phyloP scores from a whole-genome alignment of 1,140 invertebrate genomes.

The Drosophila bipectinata region DNA sequence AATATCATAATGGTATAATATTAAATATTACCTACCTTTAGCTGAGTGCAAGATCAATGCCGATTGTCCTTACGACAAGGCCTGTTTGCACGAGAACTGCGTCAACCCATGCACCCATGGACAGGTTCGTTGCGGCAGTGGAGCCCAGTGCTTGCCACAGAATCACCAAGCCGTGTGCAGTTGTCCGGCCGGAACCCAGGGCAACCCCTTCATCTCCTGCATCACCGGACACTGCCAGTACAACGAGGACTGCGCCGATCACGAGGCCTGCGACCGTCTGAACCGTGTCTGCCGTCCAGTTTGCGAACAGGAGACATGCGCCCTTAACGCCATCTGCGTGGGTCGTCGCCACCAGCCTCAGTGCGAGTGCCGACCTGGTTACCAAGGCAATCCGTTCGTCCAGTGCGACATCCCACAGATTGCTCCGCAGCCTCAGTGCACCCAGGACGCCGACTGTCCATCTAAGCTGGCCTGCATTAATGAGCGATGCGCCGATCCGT shows the following conservation, averaged over 20 bases:
- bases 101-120: constrained; percentile 89
- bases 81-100: constrained; percentile 91
- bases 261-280: constrained; percentile 93
- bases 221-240: constrained; percentile 93
- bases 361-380: constrained; percentile 90
- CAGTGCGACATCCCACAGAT: constrained; percentile 86
- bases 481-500: constrained; percentile 90
- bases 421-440: constrained; percentile 87
- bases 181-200: constrained; percentile 93
- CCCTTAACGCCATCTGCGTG: constrained; percentile 89
- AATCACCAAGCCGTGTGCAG: constrained; percentile 91
- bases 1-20: too few relatives aligned
- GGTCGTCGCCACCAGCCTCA: constrained; percentile 90
- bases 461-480: constrained; percentile 91
- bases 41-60: constrained; percentile 92
- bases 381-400: constrained; percentile 91
- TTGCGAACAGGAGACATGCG: constrained; percentile 91
- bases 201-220: constrained; percentile 91
- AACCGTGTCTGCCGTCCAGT: constrained; percentile 93
- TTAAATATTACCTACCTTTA: constrained; percentile 76
- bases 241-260: constrained; percentile 94
- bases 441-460: constrained; percentile 90
- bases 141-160: constrained; percentile 90
- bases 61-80: constrained; percentile 94
- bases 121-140: constrained; percentile 89